Percentiles rank a stretch among this genome's conserved stretches.
Evolutionary conservation across 1,140 invertebrate species (phyloP).

Genomic region (Teleopsis dalmanni): DNA sequence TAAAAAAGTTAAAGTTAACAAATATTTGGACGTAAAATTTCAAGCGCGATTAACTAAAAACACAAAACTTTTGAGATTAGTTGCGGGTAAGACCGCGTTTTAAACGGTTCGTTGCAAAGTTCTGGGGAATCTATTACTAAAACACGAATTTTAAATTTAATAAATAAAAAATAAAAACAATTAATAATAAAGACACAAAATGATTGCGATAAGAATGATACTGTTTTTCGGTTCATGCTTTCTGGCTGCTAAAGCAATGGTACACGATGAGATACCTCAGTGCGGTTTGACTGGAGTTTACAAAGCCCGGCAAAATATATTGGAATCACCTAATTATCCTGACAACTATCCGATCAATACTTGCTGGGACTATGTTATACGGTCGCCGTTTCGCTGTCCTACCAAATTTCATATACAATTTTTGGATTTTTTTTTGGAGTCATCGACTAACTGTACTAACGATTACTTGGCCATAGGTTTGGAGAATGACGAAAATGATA

Average conservation of each 20-base stretch:
- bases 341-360: constrained; percentile 43
- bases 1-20: no score
- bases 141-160: no score
- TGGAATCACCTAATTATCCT: constrained; percentile 50
- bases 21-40: no score
- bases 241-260: constrained; percentile 11
- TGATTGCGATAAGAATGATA: not conserved
- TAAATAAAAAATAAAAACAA: not conserved
- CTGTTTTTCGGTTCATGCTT: not conserved
- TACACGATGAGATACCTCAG: constrained; percentile 33
- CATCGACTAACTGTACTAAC: constrained; percentile 45
- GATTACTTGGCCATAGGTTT: constrained; percentile 46
- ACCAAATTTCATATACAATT: constrained; percentile 51
- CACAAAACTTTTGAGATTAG: no score
- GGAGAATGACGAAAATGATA: constrained; percentile 30
- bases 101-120: not conserved
- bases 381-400: constrained; percentile 46
- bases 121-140: not conserved
- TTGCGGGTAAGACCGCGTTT: constrained; percentile 6
- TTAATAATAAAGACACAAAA: not conserved
- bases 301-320: constrained; percentile 33
- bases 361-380: constrained; percentile 48
- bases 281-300: constrained; percentile 34
- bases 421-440: constrained; percentile 48
- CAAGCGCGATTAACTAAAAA: no score